Evolutionary conservation across 2,888 invertebrate species (phyloP).

Genomic region (Esperia sulphurella): DNA sequence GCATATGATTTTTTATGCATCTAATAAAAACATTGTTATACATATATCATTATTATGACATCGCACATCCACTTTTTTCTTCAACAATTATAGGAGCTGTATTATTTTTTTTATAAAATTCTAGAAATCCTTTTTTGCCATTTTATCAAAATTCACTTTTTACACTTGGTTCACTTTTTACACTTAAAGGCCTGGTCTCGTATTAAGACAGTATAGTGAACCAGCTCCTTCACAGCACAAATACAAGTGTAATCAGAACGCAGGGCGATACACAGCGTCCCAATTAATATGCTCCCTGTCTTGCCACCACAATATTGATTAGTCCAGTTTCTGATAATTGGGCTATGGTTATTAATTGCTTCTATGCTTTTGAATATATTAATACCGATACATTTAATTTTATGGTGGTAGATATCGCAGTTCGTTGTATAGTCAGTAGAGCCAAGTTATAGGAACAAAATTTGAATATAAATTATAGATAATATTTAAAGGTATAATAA

Average conservation of each 20-base stretch:
- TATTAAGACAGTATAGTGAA: too few species aligned
- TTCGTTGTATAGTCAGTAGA: background rate
- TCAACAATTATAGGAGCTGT: too few species aligned
- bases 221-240: background rate
- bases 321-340: slow-evolving; percentile 57
- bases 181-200: too few species aligned
- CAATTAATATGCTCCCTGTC: slow-evolving; percentile 63
- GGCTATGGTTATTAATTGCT: slow-evolving; percentile 55
- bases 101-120: too few species aligned
- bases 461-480: background rate
- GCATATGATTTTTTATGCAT: too few species aligned
- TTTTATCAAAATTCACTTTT: too few species aligned
- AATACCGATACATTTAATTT: slow-evolving; percentile 13
- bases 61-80: too few species aligned
- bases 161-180: too few species aligned
- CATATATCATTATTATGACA: too few species aligned
- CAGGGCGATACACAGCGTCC: slow-evolving; percentile 42
- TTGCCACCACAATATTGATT: slow-evolving; percentile 55
- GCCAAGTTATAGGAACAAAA: background rate
- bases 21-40: too few species aligned
- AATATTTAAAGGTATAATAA: too few species aligned
- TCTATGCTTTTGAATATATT: slow-evolving; percentile 37
- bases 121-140: too few species aligned
- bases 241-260: slow-evolving; percentile 40
- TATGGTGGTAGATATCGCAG: slow-evolving; percentile 1